Conservation (phyloP, 2,888 invertebrate genomes). For the Aelia acuminata region DNA sequence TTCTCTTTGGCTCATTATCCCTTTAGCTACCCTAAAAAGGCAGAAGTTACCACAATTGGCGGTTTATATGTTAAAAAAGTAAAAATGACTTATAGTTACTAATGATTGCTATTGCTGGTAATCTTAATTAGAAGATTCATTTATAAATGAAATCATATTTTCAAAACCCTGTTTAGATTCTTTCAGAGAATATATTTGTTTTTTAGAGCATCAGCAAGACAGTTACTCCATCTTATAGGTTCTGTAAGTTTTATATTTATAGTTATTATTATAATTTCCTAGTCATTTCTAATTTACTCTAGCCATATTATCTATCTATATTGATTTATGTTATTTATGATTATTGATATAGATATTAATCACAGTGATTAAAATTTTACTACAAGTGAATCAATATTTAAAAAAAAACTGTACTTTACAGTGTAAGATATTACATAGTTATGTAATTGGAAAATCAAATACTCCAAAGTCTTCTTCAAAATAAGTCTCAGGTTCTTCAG, state of each 20-base stretch:
- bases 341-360: not conserved
- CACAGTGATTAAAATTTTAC: not conserved
- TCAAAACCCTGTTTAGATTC: too few species aligned
- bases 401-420: not conserved
- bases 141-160: not conserved
- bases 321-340: not conserved
- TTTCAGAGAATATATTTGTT: not conserved
- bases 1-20: too few species aligned
- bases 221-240: too few species aligned
- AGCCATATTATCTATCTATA: constrained; percentile 16
- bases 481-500: constrained; percentile 32
- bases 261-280: not conserved
- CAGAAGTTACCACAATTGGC: too few species aligned
- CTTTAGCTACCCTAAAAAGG: too few species aligned
- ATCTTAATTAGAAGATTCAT: not conserved
- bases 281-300: constrained; percentile 9
- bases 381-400: not conserved
- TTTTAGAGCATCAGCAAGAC: not conserved
- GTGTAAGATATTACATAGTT: not conserved
- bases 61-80: not conserved
- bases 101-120: not conserved
- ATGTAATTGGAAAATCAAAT: constrained; percentile 18
- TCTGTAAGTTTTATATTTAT: not conserved
- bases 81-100: not conserved
- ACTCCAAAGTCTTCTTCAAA: constrained; percentile 20